A percentile compares a stretch with the other conserved stretches of the same genome.
These are phyloP conservation scores for Chlorops oryzae DNA, from an alignment of 1,140 invertebrate species.

Conservation along the genomic window DNA sequence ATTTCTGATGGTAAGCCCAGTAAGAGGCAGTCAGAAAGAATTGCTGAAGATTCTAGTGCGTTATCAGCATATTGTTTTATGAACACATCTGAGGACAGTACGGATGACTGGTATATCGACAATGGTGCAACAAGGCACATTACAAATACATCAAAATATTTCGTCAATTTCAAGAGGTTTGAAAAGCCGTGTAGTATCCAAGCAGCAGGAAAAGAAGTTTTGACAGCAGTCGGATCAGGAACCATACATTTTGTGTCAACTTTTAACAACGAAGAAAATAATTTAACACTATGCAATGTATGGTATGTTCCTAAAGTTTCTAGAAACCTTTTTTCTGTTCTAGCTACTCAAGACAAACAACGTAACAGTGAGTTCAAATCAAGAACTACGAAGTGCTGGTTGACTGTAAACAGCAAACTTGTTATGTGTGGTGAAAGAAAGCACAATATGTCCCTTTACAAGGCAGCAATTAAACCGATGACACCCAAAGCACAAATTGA, in stretches of 20 bases:
- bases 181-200: conserved; percentile 16
- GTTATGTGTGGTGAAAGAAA: too few species aligned
- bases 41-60: conserved; percentile 15
- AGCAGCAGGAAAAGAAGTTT: conserved; percentile 23
- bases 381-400: too few species aligned
- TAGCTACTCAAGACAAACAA: conserved; percentile 24
- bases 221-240: conserved; percentile 26
- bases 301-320: conserved; percentile 33
- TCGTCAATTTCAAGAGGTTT: conserved; percentile 26
- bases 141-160: conserved; percentile 21
- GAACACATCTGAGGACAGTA: conserved; percentile 15
- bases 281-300: conserved; percentile 24
- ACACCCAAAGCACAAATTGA: too few species aligned
- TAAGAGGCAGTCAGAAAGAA: too few species aligned
- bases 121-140: conserved; percentile 39
- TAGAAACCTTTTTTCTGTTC: conserved; percentile 35
- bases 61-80: neutral
- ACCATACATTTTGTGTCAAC: too few species aligned
- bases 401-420: too few species aligned
- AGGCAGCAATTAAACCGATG: too few species aligned
- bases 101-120: conserved; percentile 28
- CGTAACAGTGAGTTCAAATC: conserved; percentile 10
- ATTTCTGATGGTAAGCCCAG: conserved; percentile 26
- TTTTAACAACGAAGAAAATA: neutral
- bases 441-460: too few species aligned